Conservation (phyloP, 2,888 invertebrate species). For the Apamea monoglypha region DNA sequence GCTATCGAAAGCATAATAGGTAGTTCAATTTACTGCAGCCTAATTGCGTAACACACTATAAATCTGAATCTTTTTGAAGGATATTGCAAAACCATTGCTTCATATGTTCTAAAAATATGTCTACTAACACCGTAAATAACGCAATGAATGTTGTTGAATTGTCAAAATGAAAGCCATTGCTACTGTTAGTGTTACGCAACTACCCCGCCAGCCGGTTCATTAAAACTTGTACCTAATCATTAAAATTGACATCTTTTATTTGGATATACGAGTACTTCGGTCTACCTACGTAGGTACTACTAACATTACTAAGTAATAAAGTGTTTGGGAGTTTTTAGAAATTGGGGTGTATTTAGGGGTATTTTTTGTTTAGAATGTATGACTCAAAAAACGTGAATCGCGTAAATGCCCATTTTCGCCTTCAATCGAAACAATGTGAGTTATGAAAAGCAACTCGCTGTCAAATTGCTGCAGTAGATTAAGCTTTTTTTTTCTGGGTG, state of each 20-base stretch:
- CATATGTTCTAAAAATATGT: not conserved
- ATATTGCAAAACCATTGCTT: not conserved
- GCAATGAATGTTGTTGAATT: not conserved
- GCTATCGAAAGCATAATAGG: slow-evolving; percentile 7
- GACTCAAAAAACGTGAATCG: not conserved
- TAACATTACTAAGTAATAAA: no score
- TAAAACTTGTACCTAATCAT: slow-evolving; percentile 2
- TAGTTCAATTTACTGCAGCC: not conserved
- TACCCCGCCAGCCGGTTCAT: not conserved
- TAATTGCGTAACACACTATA: not conserved
- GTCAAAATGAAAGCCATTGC: not conserved
- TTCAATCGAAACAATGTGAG: not conserved
- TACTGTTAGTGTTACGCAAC: not conserved
- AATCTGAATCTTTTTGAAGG: not conserved
- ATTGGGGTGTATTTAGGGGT: no score
- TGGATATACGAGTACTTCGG: not conserved
- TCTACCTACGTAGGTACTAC: not conserved
- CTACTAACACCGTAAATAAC: no score
- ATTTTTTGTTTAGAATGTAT: not conserved
- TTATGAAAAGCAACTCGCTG: not conserved
- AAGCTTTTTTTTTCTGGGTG: no score
- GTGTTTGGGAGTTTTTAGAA: not conserved
- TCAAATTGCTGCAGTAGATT: not conserved
- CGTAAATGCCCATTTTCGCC: not conserved
- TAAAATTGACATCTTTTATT: not conserved